Base-by-base conservation (phyloP, 2,113 vertebrate genomes). In the Erythrocercus mccallii region DNA sequence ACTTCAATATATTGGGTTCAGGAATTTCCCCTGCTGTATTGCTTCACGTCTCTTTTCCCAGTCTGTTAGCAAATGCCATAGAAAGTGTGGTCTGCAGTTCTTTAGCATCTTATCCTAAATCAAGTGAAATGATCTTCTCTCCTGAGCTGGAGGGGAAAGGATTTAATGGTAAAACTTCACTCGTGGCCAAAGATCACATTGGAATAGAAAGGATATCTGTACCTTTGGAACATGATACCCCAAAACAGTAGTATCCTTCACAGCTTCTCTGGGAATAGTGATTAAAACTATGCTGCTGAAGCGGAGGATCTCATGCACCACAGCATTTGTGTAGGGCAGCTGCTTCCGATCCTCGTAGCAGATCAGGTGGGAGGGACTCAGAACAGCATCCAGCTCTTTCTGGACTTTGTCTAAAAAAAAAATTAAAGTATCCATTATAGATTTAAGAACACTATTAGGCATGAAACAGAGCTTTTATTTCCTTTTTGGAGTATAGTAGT, bases 211-310 rank as follows among this genome's bases (percentile, higher is more conserved):
- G 38, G 18, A 10, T 37, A 47, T 15, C 30, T 83, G 40, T 95
- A 97, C 95, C 96, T 97, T 97, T 62, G 93, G 96, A 64, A 97
- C 1, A 3, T 12, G 56, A 62, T 92, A 94, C 6, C 96, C 86
- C 2, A 79, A 11, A 27, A 96, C 12, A 16, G 45, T 62, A 17
- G 95, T 95, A 31, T 96, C 88, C 33, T 48, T 97, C 88, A 95
- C 69, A 12, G 62, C 92, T 82, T 92, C 42, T 35, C 77, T 81
- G 33, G 95, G 70, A 5, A 97, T 5, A 1, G 92, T 94, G 80
- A 97, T 74, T 4, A 95, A 47, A 66, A 96, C 0, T 3, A 95
- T 79, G 4, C 94, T 94, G 56, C 95, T 73, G 28, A 92, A 92
- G 10, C 62, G 81, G 25, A 96, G 76, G 27, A 94, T 95, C 84